Evolutionary conservation across 1,140 invertebrate genomes (phyloP).

Genomic region (Pissodes strobi): DNA sequence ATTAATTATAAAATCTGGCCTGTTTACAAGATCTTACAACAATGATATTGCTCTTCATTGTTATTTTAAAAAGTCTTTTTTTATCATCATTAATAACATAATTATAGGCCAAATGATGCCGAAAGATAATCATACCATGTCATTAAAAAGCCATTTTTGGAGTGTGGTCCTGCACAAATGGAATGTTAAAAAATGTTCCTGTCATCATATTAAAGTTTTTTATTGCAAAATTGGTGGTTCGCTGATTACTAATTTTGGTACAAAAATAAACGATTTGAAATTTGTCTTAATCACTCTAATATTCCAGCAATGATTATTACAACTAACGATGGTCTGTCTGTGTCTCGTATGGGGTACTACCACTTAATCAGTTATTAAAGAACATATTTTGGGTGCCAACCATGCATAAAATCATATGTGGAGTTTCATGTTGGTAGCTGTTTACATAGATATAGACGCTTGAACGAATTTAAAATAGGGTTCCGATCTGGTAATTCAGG

Average conservation of each 20-base stretch:
- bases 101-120: conserved; percentile 12
- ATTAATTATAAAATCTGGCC: too few species aligned
- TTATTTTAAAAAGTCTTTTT: too few species aligned
- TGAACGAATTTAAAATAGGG: neutral
- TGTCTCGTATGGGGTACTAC: neutral
- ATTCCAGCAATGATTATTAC: neutral
- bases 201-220: neutral
- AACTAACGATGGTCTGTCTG: neutral
- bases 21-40: too few species aligned
- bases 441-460: neutral
- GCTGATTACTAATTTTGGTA: neutral
- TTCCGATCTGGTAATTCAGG: neutral
- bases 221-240: conserved; percentile 20
- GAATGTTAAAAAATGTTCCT: conserved; percentile 1
- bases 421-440: too few species aligned
- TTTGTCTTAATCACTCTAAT: neutral
- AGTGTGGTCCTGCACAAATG: neutral
- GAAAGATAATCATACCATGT: conserved; percentile 17
- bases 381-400: too few species aligned
- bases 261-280: conserved; percentile 12
- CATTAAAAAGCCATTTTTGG: conserved; percentile 27
- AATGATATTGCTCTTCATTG: too few species aligned
- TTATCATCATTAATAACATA: conserved; percentile 13
- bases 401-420: too few species aligned
- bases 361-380: too few species aligned